phyloP scores from a whole-genome alignment of 2,113 vertebrate species.

The Phasianus colchicus region DNA sequence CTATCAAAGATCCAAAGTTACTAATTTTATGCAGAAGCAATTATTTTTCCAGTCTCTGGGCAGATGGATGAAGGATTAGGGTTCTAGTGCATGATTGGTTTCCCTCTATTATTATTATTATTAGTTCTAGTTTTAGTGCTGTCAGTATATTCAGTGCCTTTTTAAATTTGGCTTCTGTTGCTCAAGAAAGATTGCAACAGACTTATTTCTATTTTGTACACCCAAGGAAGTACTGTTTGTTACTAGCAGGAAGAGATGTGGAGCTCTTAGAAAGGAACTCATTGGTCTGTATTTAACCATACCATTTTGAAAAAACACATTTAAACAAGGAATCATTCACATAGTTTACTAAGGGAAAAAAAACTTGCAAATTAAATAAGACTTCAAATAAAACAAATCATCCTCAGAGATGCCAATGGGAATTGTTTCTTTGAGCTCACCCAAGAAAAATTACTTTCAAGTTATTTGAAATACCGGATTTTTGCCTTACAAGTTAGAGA shows the following conservation, averaged over 20 bases:
- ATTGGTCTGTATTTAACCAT: background rate
- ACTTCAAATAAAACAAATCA: constrained; percentile 38
- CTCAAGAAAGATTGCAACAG: constrained; percentile 16
- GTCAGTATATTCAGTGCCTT: background rate
- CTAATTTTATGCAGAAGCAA: background rate
- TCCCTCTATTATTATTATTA: background rate
- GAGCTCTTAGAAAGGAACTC: background rate
- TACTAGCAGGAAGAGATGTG: background rate
- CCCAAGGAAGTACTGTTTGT: background rate
- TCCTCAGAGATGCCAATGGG: background rate
- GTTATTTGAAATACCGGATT: background rate
- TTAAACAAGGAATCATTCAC: constrained; percentile 28
- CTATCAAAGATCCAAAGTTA: background rate
- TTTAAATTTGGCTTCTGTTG: background rate
- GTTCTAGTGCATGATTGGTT: background rate
- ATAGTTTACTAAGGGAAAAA: constrained; percentile 47
- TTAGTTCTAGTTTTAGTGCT: background rate
- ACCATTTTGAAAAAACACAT: background rate
- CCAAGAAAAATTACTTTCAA: background rate
- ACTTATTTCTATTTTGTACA: background rate
- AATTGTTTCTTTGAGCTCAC: background rate
- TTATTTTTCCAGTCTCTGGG: background rate
- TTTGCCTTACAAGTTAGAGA: background rate
- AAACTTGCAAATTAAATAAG: constrained; percentile 57
- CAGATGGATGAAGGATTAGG: background rate